These are phyloP conservation scores for Aselliscus stoliczkanus DNA, from an alignment of 2,797 vertebrate species.

Conservation along the genomic window DNA sequence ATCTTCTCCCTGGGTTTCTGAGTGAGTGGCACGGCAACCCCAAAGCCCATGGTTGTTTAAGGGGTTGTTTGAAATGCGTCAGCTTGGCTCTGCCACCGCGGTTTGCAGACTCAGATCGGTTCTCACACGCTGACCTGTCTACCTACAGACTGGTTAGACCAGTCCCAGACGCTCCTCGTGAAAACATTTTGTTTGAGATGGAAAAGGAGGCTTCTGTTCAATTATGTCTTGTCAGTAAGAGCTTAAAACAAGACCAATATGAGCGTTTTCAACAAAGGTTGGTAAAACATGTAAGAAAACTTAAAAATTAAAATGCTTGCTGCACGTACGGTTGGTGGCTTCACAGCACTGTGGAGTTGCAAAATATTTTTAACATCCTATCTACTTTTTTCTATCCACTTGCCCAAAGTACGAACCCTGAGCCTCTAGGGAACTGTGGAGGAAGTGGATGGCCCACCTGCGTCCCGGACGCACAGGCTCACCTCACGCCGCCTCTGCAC, in stretches of 20 bases:
- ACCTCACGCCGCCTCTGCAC: accelerated
- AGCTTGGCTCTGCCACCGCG: background rate
- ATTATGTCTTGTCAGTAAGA: background rate
- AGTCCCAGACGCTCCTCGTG: accelerated
- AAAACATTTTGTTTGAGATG: background rate
- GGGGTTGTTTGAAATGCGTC: background rate
- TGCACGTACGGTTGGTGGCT: background rate
- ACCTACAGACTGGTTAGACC: background rate
- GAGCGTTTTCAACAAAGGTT: background rate
- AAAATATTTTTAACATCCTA: background rate
- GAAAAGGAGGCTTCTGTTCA: background rate
- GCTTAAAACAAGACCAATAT: accelerated
- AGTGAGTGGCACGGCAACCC: background rate
- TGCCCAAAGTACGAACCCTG: accelerated
- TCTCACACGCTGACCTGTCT: too few relatives aligned
- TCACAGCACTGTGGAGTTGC: accelerated
- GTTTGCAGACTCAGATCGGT: background rate
- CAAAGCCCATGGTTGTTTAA: background rate
- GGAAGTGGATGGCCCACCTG: accelerated
- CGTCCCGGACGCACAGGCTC: accelerated
- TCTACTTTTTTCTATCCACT: accelerated
- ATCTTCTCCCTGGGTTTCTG: background rate
- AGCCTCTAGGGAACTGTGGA: background rate
- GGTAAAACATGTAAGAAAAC: background rate
- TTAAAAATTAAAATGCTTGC: background rate